Percentiles rank a stretch among this genome's conserved stretches.
Conservation (phyloP, 1,140 invertebrate genomes). For the Pemphigus obesinymphae region DNA sequence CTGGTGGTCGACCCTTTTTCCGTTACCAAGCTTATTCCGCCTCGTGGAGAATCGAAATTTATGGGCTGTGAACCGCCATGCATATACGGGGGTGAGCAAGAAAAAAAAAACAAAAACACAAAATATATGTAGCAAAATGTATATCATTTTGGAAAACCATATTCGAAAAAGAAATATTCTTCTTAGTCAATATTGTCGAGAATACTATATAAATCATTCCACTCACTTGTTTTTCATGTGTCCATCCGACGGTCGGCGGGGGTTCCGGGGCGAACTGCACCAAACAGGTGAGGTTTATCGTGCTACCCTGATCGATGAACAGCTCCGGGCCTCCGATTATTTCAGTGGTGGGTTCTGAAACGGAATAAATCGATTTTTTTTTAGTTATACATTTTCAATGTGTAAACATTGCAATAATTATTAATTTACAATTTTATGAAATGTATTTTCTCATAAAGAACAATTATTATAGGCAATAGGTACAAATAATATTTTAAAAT, state of each 20-base stretch:
- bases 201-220: slow-evolving; percentile 1
- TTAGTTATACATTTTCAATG: too few relatives aligned
- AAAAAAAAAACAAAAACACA: neutral
- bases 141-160: slow-evolving; percentile 20
- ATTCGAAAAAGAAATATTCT: slow-evolving; percentile 25
- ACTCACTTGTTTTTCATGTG: slow-evolving; percentile 70
- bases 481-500: too few relatives aligned
- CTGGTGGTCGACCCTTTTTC: slow-evolving; percentile 59
- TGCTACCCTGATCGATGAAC: slow-evolving; percentile 79
- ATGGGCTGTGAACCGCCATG: slow-evolving; percentile 51
- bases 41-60: slow-evolving; percentile 57
- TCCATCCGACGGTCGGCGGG: slow-evolving; percentile 72
- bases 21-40: slow-evolving; percentile 57
- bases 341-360: slow-evolving; percentile 76
- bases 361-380: neutral
- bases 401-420: too few relatives aligned
- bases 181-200: slow-evolving; percentile 10
- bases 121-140: slow-evolving; percentile 2
- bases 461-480: too few relatives aligned
- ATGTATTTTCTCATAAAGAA: too few relatives aligned
- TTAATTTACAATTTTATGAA: too few relatives aligned
- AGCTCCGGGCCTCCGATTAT: slow-evolving; percentile 74
- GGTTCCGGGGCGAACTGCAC: slow-evolving; percentile 76
- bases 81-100: neutral
- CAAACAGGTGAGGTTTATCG: slow-evolving; percentile 81